Percentiles rank a stretch among this genome's conserved stretches.
Conservation (phyloP, 2,113 vertebrate genomes). For the Tupaia chinensis region DNA sequence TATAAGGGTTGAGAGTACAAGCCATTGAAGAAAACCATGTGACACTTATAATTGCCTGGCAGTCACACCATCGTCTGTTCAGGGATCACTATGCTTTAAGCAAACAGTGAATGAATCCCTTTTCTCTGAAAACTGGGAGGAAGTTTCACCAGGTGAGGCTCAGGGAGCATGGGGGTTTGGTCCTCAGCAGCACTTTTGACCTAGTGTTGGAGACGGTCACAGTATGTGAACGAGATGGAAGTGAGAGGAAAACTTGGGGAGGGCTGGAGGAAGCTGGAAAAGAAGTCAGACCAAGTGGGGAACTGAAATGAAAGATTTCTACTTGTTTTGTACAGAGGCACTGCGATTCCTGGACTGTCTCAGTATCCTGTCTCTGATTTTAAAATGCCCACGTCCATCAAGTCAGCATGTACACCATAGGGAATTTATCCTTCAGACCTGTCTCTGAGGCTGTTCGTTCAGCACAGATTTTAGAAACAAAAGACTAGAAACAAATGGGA, state of each 20-base stretch:
- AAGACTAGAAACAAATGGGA: background rate
- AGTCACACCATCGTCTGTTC: background rate
- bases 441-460: background rate
- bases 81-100: background rate
- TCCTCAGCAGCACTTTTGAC: background rate
- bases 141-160: fast-evolving
- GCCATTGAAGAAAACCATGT: background rate
- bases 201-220: background rate
- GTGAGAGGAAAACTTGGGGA: background rate
- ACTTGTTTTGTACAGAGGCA: background rate
- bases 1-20: background rate
- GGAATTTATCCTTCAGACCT: background rate
- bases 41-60: background rate
- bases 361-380: background rate
- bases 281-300: no score
- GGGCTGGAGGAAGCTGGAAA: background rate
- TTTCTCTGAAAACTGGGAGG: background rate
- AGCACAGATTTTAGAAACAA: background rate
- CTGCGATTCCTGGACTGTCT: background rate
- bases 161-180: background rate
- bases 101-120: background rate
- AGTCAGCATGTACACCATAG: background rate
- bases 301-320: background rate
- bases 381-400: background rate
- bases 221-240: background rate